phyloP scores from a whole-genome alignment of 92 coral and sea anemone genomes.

The Paragorgia papillata region DNA sequence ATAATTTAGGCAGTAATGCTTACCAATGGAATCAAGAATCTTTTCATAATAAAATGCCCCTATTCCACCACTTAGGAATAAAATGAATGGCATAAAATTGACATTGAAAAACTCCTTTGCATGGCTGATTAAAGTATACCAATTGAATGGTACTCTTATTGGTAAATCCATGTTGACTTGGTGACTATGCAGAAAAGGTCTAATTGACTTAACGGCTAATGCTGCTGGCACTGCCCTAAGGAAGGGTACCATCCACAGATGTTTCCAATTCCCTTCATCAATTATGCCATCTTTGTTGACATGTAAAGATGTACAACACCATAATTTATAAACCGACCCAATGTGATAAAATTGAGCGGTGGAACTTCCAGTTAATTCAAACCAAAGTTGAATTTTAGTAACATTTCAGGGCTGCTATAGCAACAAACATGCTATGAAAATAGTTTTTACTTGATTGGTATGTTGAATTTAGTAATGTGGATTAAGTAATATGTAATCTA shows the following conservation, averaged over 20 bases:
- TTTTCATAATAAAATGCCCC: neutral
- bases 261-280: neutral
- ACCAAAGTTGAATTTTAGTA: too few relatives aligned
- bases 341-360: too few relatives aligned
- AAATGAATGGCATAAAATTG: neutral
- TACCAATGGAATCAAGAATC: neutral
- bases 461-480: too few relatives aligned
- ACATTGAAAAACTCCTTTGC: neutral
- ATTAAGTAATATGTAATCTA: too few relatives aligned
- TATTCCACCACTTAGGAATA: constrained; percentile 2
- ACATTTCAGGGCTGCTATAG: too few relatives aligned
- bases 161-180: neutral
- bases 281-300: neutral
- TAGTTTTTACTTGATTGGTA: too few relatives aligned
- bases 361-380: too few relatives aligned
- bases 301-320: neutral
- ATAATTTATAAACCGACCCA: too few relatives aligned
- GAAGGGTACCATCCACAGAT: constrained; percentile 1
- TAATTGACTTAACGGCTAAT: neutral
- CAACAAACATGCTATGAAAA: too few relatives aligned
- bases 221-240: neutral
- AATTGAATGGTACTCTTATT: neutral
- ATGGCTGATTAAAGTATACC: neutral
- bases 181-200: neutral
- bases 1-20: too few relatives aligned